Base-by-base conservation (phyloP, 1,140 invertebrate genomes). In the Chironomus striatipennis region DNA sequence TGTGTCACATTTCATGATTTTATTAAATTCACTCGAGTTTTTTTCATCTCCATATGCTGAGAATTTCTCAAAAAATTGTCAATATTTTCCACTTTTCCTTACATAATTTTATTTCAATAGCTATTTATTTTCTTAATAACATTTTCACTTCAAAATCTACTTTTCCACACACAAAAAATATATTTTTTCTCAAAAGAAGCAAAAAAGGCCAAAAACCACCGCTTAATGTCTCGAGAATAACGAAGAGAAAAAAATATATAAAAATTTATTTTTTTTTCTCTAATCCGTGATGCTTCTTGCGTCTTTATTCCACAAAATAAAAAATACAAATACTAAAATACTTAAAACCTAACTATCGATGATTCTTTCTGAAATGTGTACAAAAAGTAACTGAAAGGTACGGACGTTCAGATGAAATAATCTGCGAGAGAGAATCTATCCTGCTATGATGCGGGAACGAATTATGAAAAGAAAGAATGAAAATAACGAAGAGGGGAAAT, bases 281-380 rank as follows among this genome's bases (percentile, higher is more conserved):
- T 70, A 70, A 70, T 70, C 20, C 20, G 65, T 70, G 18, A 70
- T 70, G 65, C 65, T 20, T 70, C 17, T 57, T 20, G 20, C 65
- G 65, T 70, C 65, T 70, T 70, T 70, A 70, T 70, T 21, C 17
- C 65, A 20, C 65, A 70, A 70, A 70, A 70, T 21, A 20, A 70
- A 70, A 70, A 70, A 70, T 70, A 70, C 65, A 70, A 70, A 70
- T 70, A 70, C 65, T 70, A 70, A 70, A 70, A 70, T 70, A 70
- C 65, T 70, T 70, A 70, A 70, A 70, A 70, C 65, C 65, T 70
- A 70, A 70, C 65, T 70, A 70, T 70, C 65, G 65, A 70, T 70
- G 65, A 21, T 20, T 20, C 65, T 70, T 70, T 70, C 47, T 57
- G 47, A 57, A 57, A 57, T 57, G 65, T 70, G 65, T 70, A 70